Evolutionary conservation across 2,113 vertebrate genomes (phyloP).

Genomic region (Plectropomus leopardus): DNA sequence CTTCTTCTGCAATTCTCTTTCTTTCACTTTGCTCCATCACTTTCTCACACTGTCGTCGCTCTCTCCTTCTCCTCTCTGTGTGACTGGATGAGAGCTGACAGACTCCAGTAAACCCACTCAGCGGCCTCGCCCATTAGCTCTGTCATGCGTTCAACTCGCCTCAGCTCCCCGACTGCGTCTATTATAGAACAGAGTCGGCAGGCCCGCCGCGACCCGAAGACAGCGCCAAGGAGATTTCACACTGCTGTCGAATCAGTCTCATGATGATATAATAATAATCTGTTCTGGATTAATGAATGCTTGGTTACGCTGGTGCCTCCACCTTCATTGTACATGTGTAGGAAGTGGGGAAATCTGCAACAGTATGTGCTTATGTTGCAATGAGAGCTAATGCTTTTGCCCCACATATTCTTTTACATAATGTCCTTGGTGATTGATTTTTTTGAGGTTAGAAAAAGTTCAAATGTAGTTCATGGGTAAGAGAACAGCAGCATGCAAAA

Average conservation of each 20-base stretch:
- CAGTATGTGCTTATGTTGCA: not conserved
- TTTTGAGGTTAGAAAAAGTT: not conserved
- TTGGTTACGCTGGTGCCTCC: not conserved
- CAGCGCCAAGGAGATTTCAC: conserved; percentile 14
- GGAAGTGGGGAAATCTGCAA: not conserved
- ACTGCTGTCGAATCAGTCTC: conserved; percentile 15
- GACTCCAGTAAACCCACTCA: conserved; percentile 44
- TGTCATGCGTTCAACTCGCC: conserved; percentile 49
- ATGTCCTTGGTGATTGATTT: not conserved
- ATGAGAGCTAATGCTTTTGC: not conserved
- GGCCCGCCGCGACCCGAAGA: conserved; percentile 12
- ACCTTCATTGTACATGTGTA: not conserved
- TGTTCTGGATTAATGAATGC: not conserved
- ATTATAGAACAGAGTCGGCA: conserved; percentile 21
- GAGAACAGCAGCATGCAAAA: not conserved
- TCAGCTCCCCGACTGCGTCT: conserved; percentile 33
- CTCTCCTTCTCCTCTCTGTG: not conserved
- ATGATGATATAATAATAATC: conserved; percentile 42
- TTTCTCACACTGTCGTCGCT: not conserved
- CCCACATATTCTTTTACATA: not conserved
- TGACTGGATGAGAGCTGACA: conserved; percentile 70
- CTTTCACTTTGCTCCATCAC: not conserved
- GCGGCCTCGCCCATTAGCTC: conserved; percentile 56
- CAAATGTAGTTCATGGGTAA: not conserved
- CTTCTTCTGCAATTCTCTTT: not conserved